Evolutionary conservation across 2,113 vertebrate genomes (phyloP), one percentile per base, ranked within the genome.

Genomic region (Herpetotheres cachinnans): DNA sequence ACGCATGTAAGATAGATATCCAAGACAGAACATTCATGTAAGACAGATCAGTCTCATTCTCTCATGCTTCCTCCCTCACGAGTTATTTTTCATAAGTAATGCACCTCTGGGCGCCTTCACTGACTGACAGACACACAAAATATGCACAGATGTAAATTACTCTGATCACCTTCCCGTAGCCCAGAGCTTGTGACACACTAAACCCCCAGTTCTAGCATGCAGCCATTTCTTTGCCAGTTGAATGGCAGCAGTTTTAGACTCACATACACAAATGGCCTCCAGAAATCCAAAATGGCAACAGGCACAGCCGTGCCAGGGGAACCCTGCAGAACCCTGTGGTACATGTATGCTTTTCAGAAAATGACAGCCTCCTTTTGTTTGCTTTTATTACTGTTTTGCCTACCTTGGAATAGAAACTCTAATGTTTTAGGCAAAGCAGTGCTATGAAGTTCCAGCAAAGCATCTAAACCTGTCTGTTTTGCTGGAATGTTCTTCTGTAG

Each of bases 141-240:
- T 8, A 54, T 5, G 16, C 56, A 54, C 18, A 40, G 21, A 40
- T 24, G 13, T 55, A 19, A 67, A 19, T 32, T 30, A 36, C 26
- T 44, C 74, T 42, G 13, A 56, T 29, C 5, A 1, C 16, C 32
- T 62, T 40, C 49, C 17, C 22, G 24, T 16, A 69, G 36, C 56
- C 69, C 80, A 65, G 38, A 50, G 20, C 34, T 47, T 30, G 16
- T 26, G 11, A 14, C 62, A n/a, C 29, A 36, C 55, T 9, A 25
- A 86, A 22, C 29, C 14, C 50, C 38, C 27, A 29, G 29, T 58
- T 52, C 36, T 5, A 56, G 62, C 14, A 32, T 62, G 6, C 17
- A 14, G 61, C 47, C 0, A 1, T 24, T 25, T 49, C 58, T 71
- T 54, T 0, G 0, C 10, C 32, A 24, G 59, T 2, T 11, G 56